Percentiles rank a stretch among this genome's conserved stretches.
phyloP scores from a whole-genome alignment of 2,888 invertebrate species.

The Morpho achilles region DNA sequence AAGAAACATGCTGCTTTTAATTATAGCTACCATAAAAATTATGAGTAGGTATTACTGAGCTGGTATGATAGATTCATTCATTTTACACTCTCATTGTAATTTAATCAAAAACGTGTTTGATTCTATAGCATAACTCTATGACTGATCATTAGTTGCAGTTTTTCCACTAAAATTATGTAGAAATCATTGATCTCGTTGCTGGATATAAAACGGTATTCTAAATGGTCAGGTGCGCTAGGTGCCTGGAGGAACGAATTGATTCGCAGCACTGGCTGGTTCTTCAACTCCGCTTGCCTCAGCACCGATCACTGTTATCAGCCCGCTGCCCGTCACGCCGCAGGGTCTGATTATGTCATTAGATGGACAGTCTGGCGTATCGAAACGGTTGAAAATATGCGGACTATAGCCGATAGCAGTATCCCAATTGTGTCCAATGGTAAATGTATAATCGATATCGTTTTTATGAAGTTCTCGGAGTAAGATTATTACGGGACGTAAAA shows the following conservation, averaged over 20 bases:
- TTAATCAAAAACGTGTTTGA: no score
- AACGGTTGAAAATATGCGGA: constrained; percentile 49
- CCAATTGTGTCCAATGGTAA: constrained; percentile 25
- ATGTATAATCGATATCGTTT: not conserved
- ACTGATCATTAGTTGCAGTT: not conserved
- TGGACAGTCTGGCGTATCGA: constrained; percentile 40
- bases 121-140: no score
- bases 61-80: no score
- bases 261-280: constrained; percentile 43
- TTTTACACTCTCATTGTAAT: no score
- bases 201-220: constrained; percentile 23
- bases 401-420: constrained; percentile 50
- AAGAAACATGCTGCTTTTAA: no score
- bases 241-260: constrained; percentile 46
- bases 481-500: no score
- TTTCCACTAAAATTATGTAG: constrained; percentile 10
- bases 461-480: not conserved
- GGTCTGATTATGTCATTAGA: constrained; percentile 68
- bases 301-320: constrained; percentile 55
- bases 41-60: no score
- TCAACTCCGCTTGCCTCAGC: constrained; percentile 46
- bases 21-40: no score
- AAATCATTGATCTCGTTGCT: constrained; percentile 15
- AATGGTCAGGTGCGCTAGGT: constrained; percentile 27
- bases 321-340: constrained; percentile 44